Evolutionary conservation across 2,888 invertebrate species (phyloP).

Genomic region (Orchestes rusci): DNA sequence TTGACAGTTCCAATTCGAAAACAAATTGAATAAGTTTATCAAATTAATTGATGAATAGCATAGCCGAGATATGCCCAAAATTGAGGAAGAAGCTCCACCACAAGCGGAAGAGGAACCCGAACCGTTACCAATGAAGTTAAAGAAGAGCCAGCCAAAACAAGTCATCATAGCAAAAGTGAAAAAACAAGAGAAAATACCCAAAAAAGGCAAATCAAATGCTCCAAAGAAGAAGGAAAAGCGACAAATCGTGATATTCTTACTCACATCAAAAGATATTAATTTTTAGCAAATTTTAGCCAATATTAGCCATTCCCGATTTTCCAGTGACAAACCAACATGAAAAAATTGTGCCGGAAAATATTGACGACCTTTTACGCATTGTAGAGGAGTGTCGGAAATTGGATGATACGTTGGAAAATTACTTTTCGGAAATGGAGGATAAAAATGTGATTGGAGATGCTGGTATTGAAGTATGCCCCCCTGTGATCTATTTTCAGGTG

Average conservation of each 20-base stretch:
- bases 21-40: too few species aligned
- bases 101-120: constrained; percentile 6
- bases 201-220: constrained; percentile 13
- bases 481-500: constrained; percentile 23
- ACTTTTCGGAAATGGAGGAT: constrained; percentile 9
- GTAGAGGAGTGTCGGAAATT: constrained; percentile 25
- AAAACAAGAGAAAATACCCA: constrained; percentile 8
- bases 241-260: neutral
- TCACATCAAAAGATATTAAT: constrained; percentile 7
- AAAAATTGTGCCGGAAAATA: constrained; percentile 19
- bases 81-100: constrained; percentile 5
- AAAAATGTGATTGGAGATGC: neutral
- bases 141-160: constrained; percentile 12
- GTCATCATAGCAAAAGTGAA: constrained; percentile 15
- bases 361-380: constrained; percentile 21
- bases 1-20: too few species aligned
- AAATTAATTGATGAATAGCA: too few species aligned
- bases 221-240: constrained; percentile 13
- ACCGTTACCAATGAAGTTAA: constrained; percentile 4
- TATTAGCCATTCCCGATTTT: constrained; percentile 11
- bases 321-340: constrained; percentile 24
- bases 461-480: too few species aligned
- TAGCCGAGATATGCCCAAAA: neutral
- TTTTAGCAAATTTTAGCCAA: constrained; percentile 10
- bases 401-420: constrained; percentile 26